Evolutionary conservation across 1,140 invertebrate genomes (phyloP).

Genomic region (Marisa cornuarietis): DNA sequence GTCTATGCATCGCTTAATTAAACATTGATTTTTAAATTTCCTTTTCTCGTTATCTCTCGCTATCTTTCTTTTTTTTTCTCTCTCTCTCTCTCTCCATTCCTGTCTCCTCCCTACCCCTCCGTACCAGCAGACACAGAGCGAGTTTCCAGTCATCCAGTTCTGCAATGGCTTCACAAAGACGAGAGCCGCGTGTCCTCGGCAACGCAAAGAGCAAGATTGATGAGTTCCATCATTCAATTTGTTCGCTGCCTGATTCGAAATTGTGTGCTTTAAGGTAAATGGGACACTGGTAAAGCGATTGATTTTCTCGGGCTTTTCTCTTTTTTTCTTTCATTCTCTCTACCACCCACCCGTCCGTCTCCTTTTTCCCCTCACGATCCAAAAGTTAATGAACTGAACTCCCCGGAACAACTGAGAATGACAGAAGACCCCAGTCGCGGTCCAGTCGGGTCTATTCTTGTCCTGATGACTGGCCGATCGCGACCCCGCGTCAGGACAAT

Average conservation of each 20-base stretch:
- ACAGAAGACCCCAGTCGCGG: background rate
- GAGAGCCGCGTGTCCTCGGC: too few relatives aligned
- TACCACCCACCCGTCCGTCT: background rate
- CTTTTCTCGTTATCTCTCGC: background rate
- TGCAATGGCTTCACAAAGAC: too few relatives aligned
- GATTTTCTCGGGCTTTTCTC: background rate
- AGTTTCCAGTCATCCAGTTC: background rate
- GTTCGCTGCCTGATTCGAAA: too few relatives aligned
- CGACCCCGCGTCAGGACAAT: background rate
- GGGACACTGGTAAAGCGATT: background rate
- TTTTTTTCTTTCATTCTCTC: background rate
- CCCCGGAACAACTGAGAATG: background rate
- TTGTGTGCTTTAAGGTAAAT: too few relatives aligned
- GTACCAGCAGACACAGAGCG: background rate
- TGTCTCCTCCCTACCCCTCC: background rate
- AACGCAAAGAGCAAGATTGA: too few relatives aligned
- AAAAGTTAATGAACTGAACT: background rate
- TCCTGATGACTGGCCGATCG: background rate
- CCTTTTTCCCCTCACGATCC: background rate
- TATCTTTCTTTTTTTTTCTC: constrained; percentile 4
- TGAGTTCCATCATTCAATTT: too few relatives aligned
- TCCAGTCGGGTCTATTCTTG: background rate
- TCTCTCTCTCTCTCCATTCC: constrained; percentile 1
- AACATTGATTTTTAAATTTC: background rate
- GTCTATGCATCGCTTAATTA: background rate